Evolutionary conservation across 2,113 vertebrate species (phyloP), one percentile per base, ranked within the genome.

Genomic region (Callipepla squamata): DNA sequence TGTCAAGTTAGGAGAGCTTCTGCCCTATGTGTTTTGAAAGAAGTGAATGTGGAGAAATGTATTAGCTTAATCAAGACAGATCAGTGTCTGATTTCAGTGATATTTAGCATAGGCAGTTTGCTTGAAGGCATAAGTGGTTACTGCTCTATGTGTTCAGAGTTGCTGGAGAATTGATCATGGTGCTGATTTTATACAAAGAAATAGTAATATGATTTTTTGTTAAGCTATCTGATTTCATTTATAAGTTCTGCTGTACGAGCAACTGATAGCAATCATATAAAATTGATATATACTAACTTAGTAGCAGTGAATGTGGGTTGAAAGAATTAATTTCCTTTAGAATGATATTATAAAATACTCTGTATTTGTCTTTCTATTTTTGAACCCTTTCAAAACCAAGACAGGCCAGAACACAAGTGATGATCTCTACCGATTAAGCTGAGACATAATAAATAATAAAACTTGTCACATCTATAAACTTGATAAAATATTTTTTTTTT

Each of bases 371-470:
- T 50, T 72, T 28, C 13, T 87, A 4, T 48, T 92, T 93, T 90
- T 74, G 45, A 69, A 58, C 44, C 42, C 30, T 83, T 94, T 83
- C 48, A 74, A 88, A 93, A 58, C 18, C 20, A 66, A 65, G 68
- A 70, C 17, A 55, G 63, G 44, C 14, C 22, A 62, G 67, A 90
- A 77, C 26, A 76, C 3, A 74, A 45, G 30, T 55, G 62, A 92
- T 77, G 32, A 74, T 86, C 73, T 88, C 59, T 90, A 20, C 36
- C 90, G 85, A 83, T 92, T 84, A 42, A 88, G 28, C 55, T 48
- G 61, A 90, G 91, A 93, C 92, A 88, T 2, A 59, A 47, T 66
- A 92, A 90, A 77, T 70, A 94, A 86, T 92, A 90, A 90, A 90
- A 50, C 25, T 32, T 44, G 17, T 62, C 58, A n/a, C 18, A 73